Evolutionary conservation across 2,888 invertebrate genomes (phyloP), one percentile per base, ranked within the genome.

Genomic region (Lochmaea crataegi): DNA sequence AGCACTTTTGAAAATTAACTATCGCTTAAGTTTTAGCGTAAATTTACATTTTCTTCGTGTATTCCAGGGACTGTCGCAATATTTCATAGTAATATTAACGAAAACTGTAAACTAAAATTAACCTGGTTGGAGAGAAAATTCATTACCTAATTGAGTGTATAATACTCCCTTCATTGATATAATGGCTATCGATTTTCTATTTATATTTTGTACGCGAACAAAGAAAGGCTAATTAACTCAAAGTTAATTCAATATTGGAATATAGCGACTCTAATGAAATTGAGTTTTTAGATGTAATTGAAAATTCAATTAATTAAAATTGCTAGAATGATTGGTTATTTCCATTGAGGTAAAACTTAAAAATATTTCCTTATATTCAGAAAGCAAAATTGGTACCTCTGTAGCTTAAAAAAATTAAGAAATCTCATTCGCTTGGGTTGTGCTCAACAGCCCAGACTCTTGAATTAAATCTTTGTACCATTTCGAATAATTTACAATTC

Each of bases 101-200:
- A 58, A 14, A 58, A n/a, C 58, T 26, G 26, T 58, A 7, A 58
- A 32, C 58, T n/a, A 32, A 32, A 58, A 58, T 58, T 58, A 58
- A 58, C 58, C 58, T 26, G 32, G 26, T 14, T 58, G 32, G 58
- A 14, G 14, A 7, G 32, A 58, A 58, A 58, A 58, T 58, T 32
- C 58, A 58, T 58, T 58, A 58, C 26, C 32, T 58, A 58, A 58
- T 58, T 26, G 58, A 12, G 26, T 58, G 58, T 58, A 53, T 53
- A 32, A 26, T 58, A 58, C 12, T 58, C 32, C 53, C 14, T 12
- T 14, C 58, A 58, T 58, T 58, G 58, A 58, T 32, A 7, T 58
- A 58, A 58, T 32, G 32, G 26, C 14, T 32, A 58, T 58, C 32
- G 58, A 58, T 58, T 58, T 58, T 58, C 26, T 58, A 58, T 58